phyloP scores from a whole-genome alignment of 2,113 vertebrate genomes.

The Psilopsiagon aymara region DNA sequence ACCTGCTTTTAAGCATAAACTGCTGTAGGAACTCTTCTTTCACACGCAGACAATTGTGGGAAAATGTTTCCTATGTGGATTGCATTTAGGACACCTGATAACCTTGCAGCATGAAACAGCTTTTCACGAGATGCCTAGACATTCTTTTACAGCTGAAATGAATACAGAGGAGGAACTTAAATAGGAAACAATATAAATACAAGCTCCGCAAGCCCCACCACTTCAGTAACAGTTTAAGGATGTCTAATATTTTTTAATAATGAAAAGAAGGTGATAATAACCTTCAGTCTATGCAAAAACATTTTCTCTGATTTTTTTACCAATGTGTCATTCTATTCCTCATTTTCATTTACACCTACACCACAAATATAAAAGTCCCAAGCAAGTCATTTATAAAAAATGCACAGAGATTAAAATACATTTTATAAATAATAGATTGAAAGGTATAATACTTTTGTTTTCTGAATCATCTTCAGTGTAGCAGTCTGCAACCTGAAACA shows the following conservation, averaged over 20 bases:
- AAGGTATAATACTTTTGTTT: neutral
- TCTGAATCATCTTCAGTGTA: constrained; percentile 1
- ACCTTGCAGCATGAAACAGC: neutral
- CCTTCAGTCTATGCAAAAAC: neutral
- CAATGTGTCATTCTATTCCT: neutral
- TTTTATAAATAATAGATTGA: neutral
- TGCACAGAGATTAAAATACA: neutral
- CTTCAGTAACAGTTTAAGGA: neutral
- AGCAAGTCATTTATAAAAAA: neutral
- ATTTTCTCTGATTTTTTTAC: neutral
- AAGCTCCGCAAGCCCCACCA: neutral
- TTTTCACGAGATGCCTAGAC: neutral
- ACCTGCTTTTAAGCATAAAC: neutral
- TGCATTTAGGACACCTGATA: neutral
- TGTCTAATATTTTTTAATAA: neutral
- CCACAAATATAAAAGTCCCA: neutral
- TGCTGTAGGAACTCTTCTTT: neutral
- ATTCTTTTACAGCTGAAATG: neutral
- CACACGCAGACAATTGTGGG: neutral
- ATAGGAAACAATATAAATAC: neutral
- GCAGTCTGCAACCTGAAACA: constrained; percentile 12
- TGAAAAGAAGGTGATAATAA: neutral
- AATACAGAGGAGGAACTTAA: neutral
- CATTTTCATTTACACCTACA: neutral
- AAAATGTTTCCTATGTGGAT: neutral